Base-by-base conservation (phyloP, 2,888 invertebrate species). In the Epistrophella euchroma region DNA sequence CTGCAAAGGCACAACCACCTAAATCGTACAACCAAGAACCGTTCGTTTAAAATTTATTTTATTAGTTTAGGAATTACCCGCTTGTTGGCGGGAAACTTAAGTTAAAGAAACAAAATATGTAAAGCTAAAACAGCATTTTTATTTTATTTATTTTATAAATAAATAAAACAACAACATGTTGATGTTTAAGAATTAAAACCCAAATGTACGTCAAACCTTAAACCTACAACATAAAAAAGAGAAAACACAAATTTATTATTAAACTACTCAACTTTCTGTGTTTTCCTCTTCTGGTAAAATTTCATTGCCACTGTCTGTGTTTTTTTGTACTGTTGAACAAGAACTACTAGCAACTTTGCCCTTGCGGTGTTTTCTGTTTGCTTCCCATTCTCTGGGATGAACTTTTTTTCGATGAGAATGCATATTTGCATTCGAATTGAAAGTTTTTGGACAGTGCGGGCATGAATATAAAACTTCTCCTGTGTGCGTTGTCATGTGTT, bases 381-480 rank as follows among this genome's bases (percentile, higher is more conserved):
- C 90, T 68, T 90, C 91, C 82, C 91, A 92, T 88, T 92, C 91
- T 45, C 89, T 89, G 32, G 91, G 90, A 89, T 93, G 92, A 25
- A 90, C 89, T 73, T 92, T 92, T 75, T 92, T 92, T 55, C 92
- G 90, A 88, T 93, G 92, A 1, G 92, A 90, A 86, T 92, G 92
- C 90, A 92, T 91, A 81, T 92, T 92, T 3, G 92, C 92, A 89
- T 91, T 91, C 6, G 92, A 92, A 78, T 92, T 92, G 84, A 92
- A 93, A 7, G 92, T 92, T 88, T 91, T 91, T 2, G 92, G 89
- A 71, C 92, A 92, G 80, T 92, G 91, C 0, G 91, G 91, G 60
- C 92, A 93, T 70, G 90, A 91, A 86, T 93, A 93, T 4, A 93
- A 88, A 70, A 91, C 91, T 80, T 92, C 92, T 13, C 92, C 91